These are phyloP conservation scores for Marronus borbonicus DNA, from an alignment of 2,888 invertebrate genomes.

Conservation along the genomic window DNA sequence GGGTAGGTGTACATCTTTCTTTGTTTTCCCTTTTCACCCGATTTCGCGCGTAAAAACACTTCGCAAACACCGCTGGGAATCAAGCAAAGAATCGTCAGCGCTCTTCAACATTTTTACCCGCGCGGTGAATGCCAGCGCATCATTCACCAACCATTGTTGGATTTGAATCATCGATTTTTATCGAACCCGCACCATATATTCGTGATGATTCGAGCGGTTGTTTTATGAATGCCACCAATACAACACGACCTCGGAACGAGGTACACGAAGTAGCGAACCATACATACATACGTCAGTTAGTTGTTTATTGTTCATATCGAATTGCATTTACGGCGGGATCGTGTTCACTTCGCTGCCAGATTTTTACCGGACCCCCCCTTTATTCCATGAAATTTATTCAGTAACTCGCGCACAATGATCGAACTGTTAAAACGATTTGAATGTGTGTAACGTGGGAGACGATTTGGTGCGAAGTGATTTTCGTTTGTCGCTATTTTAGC, in stretches of 20 bases:
- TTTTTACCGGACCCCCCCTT: neutral
- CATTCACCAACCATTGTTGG: neutral
- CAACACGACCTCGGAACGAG: neutral
- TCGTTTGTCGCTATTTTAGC: neutral
- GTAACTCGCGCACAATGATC: neutral
- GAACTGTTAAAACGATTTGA: neutral
- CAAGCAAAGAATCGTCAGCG: neutral
- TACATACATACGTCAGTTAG: neutral
- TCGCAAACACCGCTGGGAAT: constrained; percentile 9
- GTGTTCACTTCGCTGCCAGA: neutral
- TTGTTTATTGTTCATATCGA: constrained; percentile 20
- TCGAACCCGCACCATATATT: constrained; percentile 1
- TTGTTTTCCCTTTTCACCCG: constrained; percentile 12
- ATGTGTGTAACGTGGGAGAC: neutral
- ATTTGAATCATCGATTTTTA: constrained; percentile 2
- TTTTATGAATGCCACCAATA: neutral
- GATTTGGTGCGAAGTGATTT: constrained; percentile 1
- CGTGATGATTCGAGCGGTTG: constrained; percentile 1
- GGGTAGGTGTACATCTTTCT: constrained; percentile 11
- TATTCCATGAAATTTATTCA: constrained; percentile 9
- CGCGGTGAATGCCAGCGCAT: neutral
- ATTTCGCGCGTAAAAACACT: constrained; percentile 13
- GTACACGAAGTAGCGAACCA: neutral
- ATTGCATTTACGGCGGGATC: constrained; percentile 5
- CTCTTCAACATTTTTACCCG: neutral